These are phyloP conservation scores for Sebastes paucispinis DNA, from an alignment of 2,797 vertebrate genomes.

Conservation along the genomic window DNA sequence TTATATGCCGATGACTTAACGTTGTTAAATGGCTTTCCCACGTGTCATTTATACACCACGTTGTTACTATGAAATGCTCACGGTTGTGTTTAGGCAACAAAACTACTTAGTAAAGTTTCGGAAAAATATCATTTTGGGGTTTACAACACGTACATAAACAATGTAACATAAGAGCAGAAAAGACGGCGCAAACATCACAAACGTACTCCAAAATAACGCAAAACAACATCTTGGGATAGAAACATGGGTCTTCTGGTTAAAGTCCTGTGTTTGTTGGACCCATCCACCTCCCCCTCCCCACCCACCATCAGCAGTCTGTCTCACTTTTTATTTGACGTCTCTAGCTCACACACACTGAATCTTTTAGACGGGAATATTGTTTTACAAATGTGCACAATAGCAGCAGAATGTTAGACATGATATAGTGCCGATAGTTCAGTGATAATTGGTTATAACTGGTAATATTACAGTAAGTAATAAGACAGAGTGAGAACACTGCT, in stretches of 20 bases:
- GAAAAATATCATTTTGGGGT: too few species aligned
- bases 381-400: background rate
- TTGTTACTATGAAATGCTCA: background rate
- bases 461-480: background rate
- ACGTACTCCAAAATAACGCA: too few species aligned
- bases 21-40: background rate
- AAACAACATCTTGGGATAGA: too few species aligned
- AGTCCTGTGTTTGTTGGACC: too few species aligned
- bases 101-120: background rate
- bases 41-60: background rate
- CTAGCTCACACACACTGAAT: background rate
- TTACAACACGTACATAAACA: too few species aligned
- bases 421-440: background rate
- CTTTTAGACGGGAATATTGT: background rate
- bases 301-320: too few species aligned
- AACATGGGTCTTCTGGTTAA: too few species aligned
- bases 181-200: too few species aligned
- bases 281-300: background rate
- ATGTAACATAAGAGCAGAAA: too few species aligned
- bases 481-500: background rate
- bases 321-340: too few species aligned
- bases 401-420: background rate
- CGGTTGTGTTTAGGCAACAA: background rate
- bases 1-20: too few species aligned
- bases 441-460: background rate